Conservation (phyloP, 1,140 invertebrate species). For the Scaptomyza pallida region DNA sequence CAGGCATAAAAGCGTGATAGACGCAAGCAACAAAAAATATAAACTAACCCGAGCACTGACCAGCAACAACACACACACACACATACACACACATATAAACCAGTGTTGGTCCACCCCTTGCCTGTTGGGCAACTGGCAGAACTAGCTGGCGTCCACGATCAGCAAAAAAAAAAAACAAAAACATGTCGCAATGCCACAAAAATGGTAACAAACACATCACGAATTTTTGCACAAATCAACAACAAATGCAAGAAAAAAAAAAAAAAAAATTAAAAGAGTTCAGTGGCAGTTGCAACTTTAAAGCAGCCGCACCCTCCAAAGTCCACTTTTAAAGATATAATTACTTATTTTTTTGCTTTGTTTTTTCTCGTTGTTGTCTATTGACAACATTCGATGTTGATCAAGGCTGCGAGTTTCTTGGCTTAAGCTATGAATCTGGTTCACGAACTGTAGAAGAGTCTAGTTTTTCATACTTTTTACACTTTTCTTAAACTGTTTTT, state of each 20-base stretch:
- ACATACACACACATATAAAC: no score
- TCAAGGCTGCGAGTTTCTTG: no score
- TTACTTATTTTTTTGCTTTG: no score
- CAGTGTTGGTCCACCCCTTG: background rate
- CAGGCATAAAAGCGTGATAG: constrained; percentile 36
- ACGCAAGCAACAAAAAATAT: constrained; percentile 36
- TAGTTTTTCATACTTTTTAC: no score
- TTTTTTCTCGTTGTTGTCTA: no score
- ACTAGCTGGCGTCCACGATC: constrained; percentile 12
- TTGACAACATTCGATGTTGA: no score
- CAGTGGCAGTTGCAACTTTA: constrained; percentile 23
- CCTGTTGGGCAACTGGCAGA: constrained; percentile 19
- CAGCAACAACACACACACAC: constrained; percentile 36
- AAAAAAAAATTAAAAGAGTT: constrained; percentile 13
- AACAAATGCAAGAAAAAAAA: no score
- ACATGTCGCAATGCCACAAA: constrained; percentile 36
- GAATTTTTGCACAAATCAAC: constrained; percentile 8
- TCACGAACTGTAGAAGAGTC: no score
- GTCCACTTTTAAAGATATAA: background rate
- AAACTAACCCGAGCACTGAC: constrained; percentile 28
- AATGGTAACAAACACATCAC: constrained; percentile 36
- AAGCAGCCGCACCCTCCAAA: constrained; percentile 2
- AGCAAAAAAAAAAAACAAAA: constrained; percentile 10
- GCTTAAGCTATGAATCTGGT: no score
- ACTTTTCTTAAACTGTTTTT: no score